Evolutionary conservation across 2,888 invertebrate genomes (phyloP).

Genomic region (Lymantria monacha): DNA sequence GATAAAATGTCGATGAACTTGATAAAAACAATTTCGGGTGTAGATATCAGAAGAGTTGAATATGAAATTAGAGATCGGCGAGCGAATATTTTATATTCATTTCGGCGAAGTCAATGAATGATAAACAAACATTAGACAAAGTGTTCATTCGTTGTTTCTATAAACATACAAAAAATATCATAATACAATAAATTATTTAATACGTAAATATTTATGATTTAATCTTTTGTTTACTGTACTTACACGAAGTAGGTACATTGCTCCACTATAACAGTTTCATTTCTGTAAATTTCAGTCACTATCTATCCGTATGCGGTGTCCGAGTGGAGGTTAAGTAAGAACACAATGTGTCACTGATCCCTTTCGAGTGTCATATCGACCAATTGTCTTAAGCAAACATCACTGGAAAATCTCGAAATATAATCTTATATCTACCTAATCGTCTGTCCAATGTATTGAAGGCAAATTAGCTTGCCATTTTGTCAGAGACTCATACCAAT

Average conservation of each 20-base stretch:
- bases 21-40: constrained; percentile 48
- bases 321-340: no score
- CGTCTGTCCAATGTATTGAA: no score
- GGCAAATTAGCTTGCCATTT: no score
- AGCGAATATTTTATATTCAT: constrained; percentile 1
- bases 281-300: no score
- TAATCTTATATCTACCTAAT: no score
- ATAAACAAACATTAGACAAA: constrained; percentile 14
- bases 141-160: neutral
- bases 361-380: no score
- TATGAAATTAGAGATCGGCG: neutral
- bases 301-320: no score
- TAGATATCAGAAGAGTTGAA: constrained; percentile 9
- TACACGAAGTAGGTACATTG: neutral
- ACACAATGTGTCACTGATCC: no score
- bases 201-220: neutral
- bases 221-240: neutral
- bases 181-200: neutral
- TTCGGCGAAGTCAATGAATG: constrained; percentile 14
- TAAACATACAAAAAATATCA: neutral
- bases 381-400: no score
- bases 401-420: no score
- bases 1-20: constrained; percentile 75
- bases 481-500: no score
- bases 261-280: neutral